A percentile compares a stretch with the other conserved stretches of the same genome.
phyloP scores from a whole-genome alignment of 2,113 vertebrate genomes.

The Pseudopipra pipra region DNA sequence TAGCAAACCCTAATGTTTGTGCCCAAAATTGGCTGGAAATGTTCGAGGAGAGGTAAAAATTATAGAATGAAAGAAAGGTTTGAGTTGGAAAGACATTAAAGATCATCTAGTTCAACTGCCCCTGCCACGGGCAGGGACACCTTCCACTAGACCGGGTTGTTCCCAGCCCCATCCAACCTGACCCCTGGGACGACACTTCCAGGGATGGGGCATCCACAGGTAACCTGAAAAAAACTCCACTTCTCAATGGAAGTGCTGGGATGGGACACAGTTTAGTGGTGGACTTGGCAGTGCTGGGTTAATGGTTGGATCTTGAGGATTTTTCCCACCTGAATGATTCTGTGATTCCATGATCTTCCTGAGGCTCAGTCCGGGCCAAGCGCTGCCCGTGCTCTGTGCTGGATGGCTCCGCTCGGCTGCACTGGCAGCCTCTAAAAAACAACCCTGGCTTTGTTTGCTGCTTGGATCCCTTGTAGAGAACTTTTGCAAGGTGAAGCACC shows the following conservation, averaged over 20 bases:
- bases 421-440: neutral
- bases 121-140: neutral
- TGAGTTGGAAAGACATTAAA: neutral
- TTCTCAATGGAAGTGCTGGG: neutral
- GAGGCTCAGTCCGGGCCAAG: fast-evolving
- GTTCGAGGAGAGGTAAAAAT: neutral
- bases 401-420: fast-evolving
- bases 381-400: neutral
- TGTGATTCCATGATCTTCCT: neutral
- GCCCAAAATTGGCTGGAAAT: neutral
- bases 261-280: neutral
- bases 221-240: neutral
- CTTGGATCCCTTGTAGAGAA: neutral
- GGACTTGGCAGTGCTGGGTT: neutral
- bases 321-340: neutral
- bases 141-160: neutral
- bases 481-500: neutral
- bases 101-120: neutral
- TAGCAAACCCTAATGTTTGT: neutral
- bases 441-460: neutral
- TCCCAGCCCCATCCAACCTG: fast-evolving
- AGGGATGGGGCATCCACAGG: neutral
- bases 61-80: neutral
- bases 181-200: neutral
- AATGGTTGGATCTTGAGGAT: neutral